Base-by-base conservation (phyloP, 1,140 invertebrate species). In the Hylyphantes graminicola region DNA sequence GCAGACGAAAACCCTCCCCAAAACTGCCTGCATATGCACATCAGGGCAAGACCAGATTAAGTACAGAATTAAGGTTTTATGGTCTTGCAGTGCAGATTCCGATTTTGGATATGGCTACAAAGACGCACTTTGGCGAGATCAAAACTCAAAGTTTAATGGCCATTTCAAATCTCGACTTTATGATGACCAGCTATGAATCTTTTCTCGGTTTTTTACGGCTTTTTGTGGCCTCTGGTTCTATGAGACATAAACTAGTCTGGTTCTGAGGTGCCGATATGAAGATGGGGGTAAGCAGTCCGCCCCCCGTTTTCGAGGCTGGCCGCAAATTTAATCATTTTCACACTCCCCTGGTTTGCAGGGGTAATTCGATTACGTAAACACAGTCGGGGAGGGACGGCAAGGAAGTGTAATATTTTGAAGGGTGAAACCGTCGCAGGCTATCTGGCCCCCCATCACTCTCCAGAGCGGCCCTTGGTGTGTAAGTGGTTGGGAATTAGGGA, bases 261-360 rank as follows among this genome's bases (percentile, higher is more conserved):
- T 67, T 19, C 17, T 12, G 64, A 64, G 51, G 74, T 61, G 48
- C 15, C 51, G 61, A 76, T 76, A 76, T 76, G 74, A 61, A 76
- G 64, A 57, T 19, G 74, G 74, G 74, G 54, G 74, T 51, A 8
- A 17, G 57, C 57, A 59, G 57, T n/a, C 57, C 0, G 8, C 59
- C 72, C 72, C 74, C 72, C 74, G 48, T 15, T 76, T 76, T 64
- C 9, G 74, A 76, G 74, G 74, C 74, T 76, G 74, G 74, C 76
- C 76, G 63, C 76, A 78, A 78, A 78, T 78, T 78, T 65, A 78
- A 78, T 78, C 76, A 78, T 78, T 78, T 67, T 78, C 76, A 78
- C 76, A 61, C 76, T 78, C 76, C 67, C 76, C 51, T 21, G 64
- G 64, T 57, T 53, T 63, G 74, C 59, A 35, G 53, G 63, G 21